phyloP scores from a whole-genome alignment of 1,140 invertebrate genomes.

The Drusus annulatus region DNA sequence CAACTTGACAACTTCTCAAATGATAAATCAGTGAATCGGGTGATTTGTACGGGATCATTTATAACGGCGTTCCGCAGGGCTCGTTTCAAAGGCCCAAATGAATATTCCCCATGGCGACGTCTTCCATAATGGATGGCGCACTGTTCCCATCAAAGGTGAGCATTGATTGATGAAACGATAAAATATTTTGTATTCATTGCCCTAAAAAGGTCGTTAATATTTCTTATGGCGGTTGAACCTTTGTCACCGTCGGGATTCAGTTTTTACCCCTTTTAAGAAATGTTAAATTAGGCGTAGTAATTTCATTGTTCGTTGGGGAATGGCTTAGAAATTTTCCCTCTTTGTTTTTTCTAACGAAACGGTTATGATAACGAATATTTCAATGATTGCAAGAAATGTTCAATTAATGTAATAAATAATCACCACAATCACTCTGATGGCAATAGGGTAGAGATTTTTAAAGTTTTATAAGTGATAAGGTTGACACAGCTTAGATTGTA shows the following conservation, averaged over 20 bases:
- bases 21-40: slow-evolving; percentile 35
- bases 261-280: slow-evolving; percentile 9
- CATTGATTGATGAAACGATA: slow-evolving; percentile 36
- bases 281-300: not conserved
- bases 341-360: slow-evolving; percentile 4
- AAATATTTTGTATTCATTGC: slow-evolving; percentile 31
- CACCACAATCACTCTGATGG: no score
- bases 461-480: no score
- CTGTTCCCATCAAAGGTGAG: slow-evolving; percentile 22
- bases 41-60: slow-evolving; percentile 36
- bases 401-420: no score
- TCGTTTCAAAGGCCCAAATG: slow-evolving; percentile 17
- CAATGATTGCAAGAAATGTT: no score
- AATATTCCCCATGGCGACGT: slow-evolving; percentile 19
- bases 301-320: not conserved
- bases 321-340: not conserved
- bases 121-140: slow-evolving; percentile 24
- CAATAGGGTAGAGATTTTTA: no score
- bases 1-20: slow-evolving; percentile 1
- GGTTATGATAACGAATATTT: not conserved
- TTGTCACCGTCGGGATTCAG: not conserved
- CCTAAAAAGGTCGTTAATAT: slow-evolving; percentile 32
- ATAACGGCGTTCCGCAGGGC: slow-evolving; percentile 21
- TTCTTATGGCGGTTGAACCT: slow-evolving; percentile 15
- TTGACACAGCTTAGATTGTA: no score